Evolutionary conservation across 1,140 invertebrate genomes (phyloP).

Genomic region (Patella vulgata): DNA sequence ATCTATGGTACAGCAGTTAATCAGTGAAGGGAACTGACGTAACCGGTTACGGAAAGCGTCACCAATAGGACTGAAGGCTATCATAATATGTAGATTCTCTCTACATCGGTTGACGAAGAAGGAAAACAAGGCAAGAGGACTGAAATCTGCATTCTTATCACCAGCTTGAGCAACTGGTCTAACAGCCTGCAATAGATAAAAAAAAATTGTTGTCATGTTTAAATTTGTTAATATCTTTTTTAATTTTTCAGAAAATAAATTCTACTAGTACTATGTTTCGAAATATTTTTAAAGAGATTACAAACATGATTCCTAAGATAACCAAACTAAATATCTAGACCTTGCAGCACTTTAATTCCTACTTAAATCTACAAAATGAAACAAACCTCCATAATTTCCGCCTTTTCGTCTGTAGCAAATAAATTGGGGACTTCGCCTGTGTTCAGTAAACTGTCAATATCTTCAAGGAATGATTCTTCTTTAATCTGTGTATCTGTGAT

Average conservation of each 20-base stretch:
- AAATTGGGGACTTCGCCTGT: constrained; percentile 68
- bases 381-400: constrained; percentile 67
- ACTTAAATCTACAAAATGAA: no score
- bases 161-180: constrained; percentile 57
- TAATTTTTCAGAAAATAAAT: background rate
- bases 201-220: constrained; percentile 4
- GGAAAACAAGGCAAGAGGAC: constrained; percentile 64
- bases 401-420: constrained; percentile 66
- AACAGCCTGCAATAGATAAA: constrained; percentile 54
- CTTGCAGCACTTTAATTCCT: no score
- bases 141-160: constrained; percentile 65
- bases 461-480: constrained; percentile 66
- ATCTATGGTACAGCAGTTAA: constrained; percentile 68
- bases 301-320: no score
- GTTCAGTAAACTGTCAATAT: constrained; percentile 68
- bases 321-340: no score
- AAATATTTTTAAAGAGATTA: no score
- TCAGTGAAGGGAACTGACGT: constrained; percentile 67
- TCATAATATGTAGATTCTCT: constrained; percentile 67
- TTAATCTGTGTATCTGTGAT: constrained; percentile 69
- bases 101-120: constrained; percentile 65
- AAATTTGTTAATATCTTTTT: background rate
- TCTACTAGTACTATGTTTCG: background rate
- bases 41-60: constrained; percentile 66
- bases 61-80: constrained; percentile 68